Evolutionary conservation across 2,888 invertebrate genomes (phyloP).

Genomic region (Cephalotes varians): DNA sequence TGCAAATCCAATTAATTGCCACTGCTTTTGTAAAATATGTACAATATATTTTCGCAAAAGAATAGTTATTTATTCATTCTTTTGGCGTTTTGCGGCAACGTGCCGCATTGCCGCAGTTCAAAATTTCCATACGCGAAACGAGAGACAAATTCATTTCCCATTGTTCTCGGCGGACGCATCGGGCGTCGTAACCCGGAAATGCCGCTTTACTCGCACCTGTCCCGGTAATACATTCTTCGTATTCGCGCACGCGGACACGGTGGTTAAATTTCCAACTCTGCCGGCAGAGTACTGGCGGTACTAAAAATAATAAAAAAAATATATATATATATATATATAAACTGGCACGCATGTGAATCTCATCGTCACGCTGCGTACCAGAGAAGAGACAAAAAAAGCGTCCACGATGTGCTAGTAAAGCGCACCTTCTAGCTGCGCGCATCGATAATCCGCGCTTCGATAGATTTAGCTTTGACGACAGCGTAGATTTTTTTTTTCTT

Average conservation of each 20-base stretch:
- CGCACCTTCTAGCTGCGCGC: conserved; percentile 42
- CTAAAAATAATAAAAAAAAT: conserved; percentile 33
- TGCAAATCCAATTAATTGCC: conserved; percentile 1
- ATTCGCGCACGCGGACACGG: conserved; percentile 37
- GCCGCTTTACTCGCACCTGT: conserved; percentile 49
- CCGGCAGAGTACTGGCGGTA: neutral
- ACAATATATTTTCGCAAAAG: conserved; percentile 19
- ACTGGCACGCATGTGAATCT: conserved; percentile 48
- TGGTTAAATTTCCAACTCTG: conserved; percentile 49
- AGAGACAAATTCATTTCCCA: conserved; percentile 56
- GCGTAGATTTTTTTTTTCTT: conserved; percentile 29
- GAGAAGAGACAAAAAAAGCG: conserved; percentile 20
- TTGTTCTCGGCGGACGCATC: conserved; percentile 49
- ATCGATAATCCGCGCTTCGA: conserved; percentile 52
- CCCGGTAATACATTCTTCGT: conserved; percentile 56
- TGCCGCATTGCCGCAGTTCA: conserved; percentile 12
- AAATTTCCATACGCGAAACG: conserved; percentile 46
- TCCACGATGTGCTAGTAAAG: conserved; percentile 20
- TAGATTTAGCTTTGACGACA: conserved; percentile 50
- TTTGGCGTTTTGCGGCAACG: neutral
- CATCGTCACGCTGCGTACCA: conserved; percentile 32
- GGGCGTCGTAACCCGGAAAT: conserved; percentile 51
- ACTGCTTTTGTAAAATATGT: neutral
- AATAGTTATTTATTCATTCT: conserved; percentile 40
- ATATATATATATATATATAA: conserved; percentile 23